Evolutionary conservation across 1,140 invertebrate species (phyloP).

Genomic region (Metaphire vulgaris): DNA sequence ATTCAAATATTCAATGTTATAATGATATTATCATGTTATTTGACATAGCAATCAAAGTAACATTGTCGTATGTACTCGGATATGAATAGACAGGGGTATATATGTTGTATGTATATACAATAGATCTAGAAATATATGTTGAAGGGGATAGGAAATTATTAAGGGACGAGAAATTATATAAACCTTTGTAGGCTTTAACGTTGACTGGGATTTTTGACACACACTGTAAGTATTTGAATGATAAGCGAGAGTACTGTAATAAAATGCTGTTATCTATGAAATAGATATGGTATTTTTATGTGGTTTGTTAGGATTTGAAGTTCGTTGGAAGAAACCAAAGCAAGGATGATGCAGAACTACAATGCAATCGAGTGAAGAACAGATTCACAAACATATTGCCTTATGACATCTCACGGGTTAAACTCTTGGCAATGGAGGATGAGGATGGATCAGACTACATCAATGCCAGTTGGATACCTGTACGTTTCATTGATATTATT

Average conservation of each 20-base stretch:
- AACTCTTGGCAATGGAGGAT: conserved; percentile 38
- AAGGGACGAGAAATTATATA: no score
- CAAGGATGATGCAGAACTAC: not conserved
- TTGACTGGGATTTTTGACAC: not conserved
- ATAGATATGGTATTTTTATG: not conserved
- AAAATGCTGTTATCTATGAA: not conserved
- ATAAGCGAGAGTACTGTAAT: not conserved
- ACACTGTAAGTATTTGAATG: not conserved
- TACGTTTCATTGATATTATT: conserved; percentile 39
- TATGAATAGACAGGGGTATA: no score
- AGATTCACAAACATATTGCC: conserved; percentile 97
- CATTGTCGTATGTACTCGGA: no score
- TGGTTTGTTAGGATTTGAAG: conserved; percentile 20
- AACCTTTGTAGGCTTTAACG: no score
- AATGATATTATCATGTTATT: no score
- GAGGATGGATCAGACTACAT: conserved; percentile 69
- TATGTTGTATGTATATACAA: no score
- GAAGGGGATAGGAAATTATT: no score
- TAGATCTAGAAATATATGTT: no score
- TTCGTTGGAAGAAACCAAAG: conserved; percentile 22
- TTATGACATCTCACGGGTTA: conserved; percentile 58
- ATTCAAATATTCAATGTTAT: no score
- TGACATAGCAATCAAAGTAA: no score
- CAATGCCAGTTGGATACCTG: conserved; percentile 72
- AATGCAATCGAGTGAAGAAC: conserved; percentile 13